A percentile compares a stretch with the other conserved stretches of the same genome.
These are phyloP conservation scores for Petrocephalus zakoni DNA, from an alignment of 2,113 vertebrate genomes.

Conservation along the genomic window DNA sequence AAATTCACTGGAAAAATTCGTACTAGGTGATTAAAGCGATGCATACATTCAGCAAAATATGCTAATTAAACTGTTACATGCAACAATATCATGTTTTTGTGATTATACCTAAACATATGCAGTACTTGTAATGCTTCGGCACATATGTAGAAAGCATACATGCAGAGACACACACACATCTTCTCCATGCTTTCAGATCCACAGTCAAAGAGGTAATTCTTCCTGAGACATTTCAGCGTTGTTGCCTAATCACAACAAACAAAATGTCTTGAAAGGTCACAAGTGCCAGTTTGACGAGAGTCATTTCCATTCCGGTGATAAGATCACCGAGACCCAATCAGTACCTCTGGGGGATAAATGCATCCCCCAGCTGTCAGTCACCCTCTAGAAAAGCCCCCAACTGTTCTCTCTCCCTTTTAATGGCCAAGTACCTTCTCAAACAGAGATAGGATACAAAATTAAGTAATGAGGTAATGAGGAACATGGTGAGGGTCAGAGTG, in stretches of 20 bases:
- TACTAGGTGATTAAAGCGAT: background rate
- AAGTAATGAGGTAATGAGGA: background rate
- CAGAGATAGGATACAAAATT: background rate
- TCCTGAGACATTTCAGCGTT: background rate
- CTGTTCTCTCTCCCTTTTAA: background rate
- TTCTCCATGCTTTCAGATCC: background rate
- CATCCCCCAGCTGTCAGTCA: conserved; percentile 9
- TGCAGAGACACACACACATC: background rate
- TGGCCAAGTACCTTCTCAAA: background rate
- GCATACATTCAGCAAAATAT: background rate
- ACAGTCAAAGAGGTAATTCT: background rate
- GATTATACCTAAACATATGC: background rate
- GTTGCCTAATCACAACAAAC: conserved; percentile 20
- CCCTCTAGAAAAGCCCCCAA: background rate
- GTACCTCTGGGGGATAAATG: background rate
- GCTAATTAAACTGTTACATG: background rate
- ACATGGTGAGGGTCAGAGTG: no score
- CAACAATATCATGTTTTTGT: background rate
- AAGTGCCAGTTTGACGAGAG: conserved; percentile 17
- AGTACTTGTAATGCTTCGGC: background rate
- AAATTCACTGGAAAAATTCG: background rate
- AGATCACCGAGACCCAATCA: background rate
- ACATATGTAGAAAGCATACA: background rate
- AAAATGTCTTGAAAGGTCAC: conserved; percentile 30
- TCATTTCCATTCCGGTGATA: conserved; percentile 1